A percentile compares a stretch with the other conserved stretches of the same genome.
These are phyloP conservation scores for Malurus alboscapulatus DNA, from an alignment of 2,113 vertebrate species.

Conservation along the genomic window DNA sequence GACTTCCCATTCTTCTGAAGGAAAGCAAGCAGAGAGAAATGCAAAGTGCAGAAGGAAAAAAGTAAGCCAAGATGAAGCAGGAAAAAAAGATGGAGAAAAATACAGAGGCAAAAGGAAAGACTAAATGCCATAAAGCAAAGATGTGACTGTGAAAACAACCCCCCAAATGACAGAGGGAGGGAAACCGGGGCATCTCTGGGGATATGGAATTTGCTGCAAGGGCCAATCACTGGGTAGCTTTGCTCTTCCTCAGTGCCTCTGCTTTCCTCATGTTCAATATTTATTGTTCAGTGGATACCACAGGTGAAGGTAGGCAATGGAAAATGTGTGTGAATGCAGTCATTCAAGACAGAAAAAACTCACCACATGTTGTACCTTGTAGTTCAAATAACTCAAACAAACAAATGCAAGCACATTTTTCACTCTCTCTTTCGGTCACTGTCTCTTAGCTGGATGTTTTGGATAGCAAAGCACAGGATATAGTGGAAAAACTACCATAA, in stretches of 20 bases:
- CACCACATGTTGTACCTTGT: neutral
- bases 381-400: slow-evolving; percentile 47
- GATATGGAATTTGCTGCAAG: neutral
- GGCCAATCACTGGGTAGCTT: neutral
- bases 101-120: neutral
- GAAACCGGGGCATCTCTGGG: fast-evolving
- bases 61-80: neutral
- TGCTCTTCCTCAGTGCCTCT: neutral
- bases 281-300: neutral
- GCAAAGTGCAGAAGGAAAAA: neutral
- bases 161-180: neutral
- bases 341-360: neutral
- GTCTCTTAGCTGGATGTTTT: neutral
- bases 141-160: neutral
- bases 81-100: neutral
- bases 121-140: neutral
- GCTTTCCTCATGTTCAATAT: neutral
- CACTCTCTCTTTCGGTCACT: neutral
- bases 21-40: neutral
- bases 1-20: neutral
- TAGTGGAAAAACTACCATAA: neutral
- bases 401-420: slow-evolving; percentile 1
- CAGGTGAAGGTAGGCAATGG: neutral
- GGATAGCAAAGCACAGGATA: neutral
- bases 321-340: neutral